Evolutionary conservation across 2,113 vertebrate species (phyloP), one percentile per base, ranked within the genome.

Genomic region (Psettodes erumei): DNA sequence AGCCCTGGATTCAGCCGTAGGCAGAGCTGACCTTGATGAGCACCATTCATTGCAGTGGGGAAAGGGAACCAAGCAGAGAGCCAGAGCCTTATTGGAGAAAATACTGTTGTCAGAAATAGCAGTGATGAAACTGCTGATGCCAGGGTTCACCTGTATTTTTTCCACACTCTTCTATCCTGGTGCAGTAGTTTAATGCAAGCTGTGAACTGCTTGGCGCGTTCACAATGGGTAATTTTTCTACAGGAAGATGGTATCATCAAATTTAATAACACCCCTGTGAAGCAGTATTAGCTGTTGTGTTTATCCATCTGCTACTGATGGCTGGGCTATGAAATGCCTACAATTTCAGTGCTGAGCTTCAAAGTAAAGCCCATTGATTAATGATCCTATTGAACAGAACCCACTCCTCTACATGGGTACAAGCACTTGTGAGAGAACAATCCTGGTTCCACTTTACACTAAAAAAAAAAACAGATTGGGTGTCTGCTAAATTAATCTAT

Each of bases 101-200:
- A 90, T 86, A 76, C 71, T 79, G 86, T 91, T 90, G 88, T 86
- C 86, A 58, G 78, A 91, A 92, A 91, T 69, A 89, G 81, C 81
- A 59, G 76, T 27, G 40, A 87, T 75, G 65, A 83, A 91, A 91
- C 54, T 91, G 92, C 92, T 93, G 92, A 93, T 78, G 55, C 79
- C 1, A 43, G 71, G 82, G 74, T 78, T 76, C 51, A 19, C 35
- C 80, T 66, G 68, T 61, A 63, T 51, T 80, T 90, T 89, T 78
- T 68, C 75, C 64, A 55, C n/a, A 35, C 47, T 78, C 42, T 16
- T 54, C 64, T 63, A 28, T 69, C 77, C 55, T 67, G 45, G 58
- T 61, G 62, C 71, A 71, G 71, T 71, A 28, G 68, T 71, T 81
- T 56, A 43, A 65, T 9, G 13, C 50, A 35, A 54, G 56, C 51